Conservation (phyloP, 2,888 invertebrate species). For the Tribolium freemani region DNA sequence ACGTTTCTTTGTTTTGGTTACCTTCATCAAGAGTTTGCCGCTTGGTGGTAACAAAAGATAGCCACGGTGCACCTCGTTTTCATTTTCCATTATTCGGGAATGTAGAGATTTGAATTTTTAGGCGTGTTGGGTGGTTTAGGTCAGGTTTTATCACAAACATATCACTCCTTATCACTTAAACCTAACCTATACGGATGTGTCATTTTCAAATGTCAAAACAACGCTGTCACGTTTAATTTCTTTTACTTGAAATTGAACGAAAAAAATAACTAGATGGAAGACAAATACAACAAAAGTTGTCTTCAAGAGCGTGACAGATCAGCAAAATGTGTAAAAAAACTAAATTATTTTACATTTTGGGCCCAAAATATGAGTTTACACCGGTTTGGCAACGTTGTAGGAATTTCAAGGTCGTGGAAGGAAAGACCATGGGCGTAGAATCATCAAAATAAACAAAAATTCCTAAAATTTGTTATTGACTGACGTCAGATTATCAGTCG, state of each 20-base stretch:
- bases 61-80: slow-evolving; percentile 75
- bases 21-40: slow-evolving; percentile 84
- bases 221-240: not conserved
- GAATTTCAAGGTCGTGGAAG: not conserved
- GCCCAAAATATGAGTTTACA: not conserved
- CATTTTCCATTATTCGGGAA: slow-evolving; percentile 7
- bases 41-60: slow-evolving; percentile 84
- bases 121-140: not conserved
- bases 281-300: not conserved
- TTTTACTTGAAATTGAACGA: not conserved
- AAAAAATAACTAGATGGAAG: not conserved
- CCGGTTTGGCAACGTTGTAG: not conserved
- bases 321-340: not conserved
- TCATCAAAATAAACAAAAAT: too few relatives aligned
- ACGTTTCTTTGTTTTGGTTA: slow-evolving; percentile 56
- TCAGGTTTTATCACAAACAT: slow-evolving; percentile 25
- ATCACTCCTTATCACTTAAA: slow-evolving; percentile 31
- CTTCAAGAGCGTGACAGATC: not conserved
- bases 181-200: slow-evolving; percentile 13
- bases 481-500: too few relatives aligned
- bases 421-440: not conserved
- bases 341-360: not conserved
- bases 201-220: not conserved
- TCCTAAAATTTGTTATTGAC: too few relatives aligned
- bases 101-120: not conserved